Evolutionary conservation across 1,140 invertebrate species (phyloP).

Genomic region (Tetramorium alpestre): DNA sequence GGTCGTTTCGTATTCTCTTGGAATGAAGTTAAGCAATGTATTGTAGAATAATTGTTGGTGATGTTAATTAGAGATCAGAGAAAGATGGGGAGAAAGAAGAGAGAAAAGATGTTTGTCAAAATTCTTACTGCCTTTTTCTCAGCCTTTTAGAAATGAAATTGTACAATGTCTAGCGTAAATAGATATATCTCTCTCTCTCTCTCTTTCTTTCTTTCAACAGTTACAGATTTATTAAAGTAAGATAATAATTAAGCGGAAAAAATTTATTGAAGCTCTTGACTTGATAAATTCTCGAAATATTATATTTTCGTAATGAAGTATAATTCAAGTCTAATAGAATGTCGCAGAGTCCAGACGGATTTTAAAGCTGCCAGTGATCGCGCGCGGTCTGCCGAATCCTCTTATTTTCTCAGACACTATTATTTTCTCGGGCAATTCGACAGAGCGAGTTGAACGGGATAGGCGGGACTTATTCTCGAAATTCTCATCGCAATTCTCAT

Average conservation of each 20-base stretch:
- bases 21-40: constrained; percentile 31
- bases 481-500: constrained; percentile 28
- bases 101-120: not conserved
- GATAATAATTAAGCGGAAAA: not conserved
- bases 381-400: constrained; percentile 22
- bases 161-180: too few relatives aligned
- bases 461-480: constrained; percentile 21
- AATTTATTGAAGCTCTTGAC: not conserved
- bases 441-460: not conserved
- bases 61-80: constrained; percentile 40
- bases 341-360: constrained; percentile 21
- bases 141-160: not conserved
- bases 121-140: not conserved
- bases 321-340: not conserved
- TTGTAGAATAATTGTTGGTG: constrained; percentile 9
- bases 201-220: too few relatives aligned
- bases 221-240: not conserved
- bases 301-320: not conserved
- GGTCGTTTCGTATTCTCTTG: constrained; percentile 4
- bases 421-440: constrained; percentile 52
- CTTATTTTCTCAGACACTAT: constrained; percentile 56
- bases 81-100: not conserved
- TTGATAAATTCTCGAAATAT: not conserved
- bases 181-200: too few relatives aligned
- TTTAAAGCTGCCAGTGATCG: constrained; percentile 3